Base-by-base conservation (phyloP, 2,797 vertebrate species). In the Passerculus sandwichensis region DNA sequence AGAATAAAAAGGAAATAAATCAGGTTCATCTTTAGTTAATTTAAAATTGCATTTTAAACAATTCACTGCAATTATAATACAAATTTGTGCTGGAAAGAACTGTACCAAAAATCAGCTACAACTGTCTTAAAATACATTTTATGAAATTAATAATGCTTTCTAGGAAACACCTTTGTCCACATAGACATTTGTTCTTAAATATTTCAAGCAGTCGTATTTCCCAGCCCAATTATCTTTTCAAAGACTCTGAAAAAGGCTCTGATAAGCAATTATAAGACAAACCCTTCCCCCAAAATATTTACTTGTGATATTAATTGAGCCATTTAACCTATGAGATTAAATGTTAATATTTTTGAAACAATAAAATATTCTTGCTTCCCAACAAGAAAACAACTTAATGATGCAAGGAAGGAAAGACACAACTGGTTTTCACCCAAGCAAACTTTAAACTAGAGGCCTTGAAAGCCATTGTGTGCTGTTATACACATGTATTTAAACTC, bases 1-100 rank as follows among this genome's bases (percentile, higher is more conserved):
- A 79, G 34, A 88, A 91, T 50, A 56, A 76, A 85, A 88, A 79
- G 15, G 30, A 90, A 91, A 72, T 69, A 40, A 15, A 30, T 25
- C 36, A 80, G 8, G 16, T 64, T 81, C 70, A 75, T 54, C 30
- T 65, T 74, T 23, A 47, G 73, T 38, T 75, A 50, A 89, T 25
- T 62, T 65, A 60, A 94, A 86, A 78, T 29, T 40, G 6, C 20
- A 73, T 54, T 94, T 92, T 59, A 71, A 95, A 88, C n/a, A 78
- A 71, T 69, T 88, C 93, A 47, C 34, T 30, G 32, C n/a, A 45
- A 44, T 18, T 81, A 26, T 45, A 90, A 78, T 27, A 91, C 6
- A 42, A 81, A 76, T 66, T 26, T 56, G 2, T 70, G 20, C 44
- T 47, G 32, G 48, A 60, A 89, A 90, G n/a, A 85, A 38, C 12